phyloP scores from a whole-genome alignment of 2,888 invertebrate species.

The Drosophila infuscata region DNA sequence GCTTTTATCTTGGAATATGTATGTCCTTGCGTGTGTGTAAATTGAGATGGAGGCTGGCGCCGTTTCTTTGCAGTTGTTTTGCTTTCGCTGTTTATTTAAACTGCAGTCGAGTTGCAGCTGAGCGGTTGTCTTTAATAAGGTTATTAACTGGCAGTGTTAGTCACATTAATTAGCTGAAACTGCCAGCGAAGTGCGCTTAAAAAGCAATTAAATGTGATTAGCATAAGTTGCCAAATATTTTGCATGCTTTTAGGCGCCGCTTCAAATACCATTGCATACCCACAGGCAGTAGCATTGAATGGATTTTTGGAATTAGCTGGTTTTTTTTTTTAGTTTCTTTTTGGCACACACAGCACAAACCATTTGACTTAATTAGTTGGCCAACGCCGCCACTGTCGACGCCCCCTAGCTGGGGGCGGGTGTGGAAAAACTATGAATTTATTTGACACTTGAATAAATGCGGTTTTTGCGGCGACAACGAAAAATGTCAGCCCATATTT shows the following conservation, averaged over 20 bases:
- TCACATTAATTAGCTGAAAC: conserved; percentile 71
- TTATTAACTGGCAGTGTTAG: conserved; percentile 60
- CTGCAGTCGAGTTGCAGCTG: conserved; percentile 23
- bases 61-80: conserved; percentile 27
- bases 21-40: conserved; percentile 16
- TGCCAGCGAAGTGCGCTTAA: conserved; percentile 77
- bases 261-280: conserved; percentile 56
- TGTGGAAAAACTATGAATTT: conserved; percentile 78
- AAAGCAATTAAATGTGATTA: conserved; percentile 84
- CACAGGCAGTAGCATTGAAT: conserved; percentile 46
- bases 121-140: conserved; percentile 41
- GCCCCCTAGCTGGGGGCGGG: conserved; percentile 38
- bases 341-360: conserved; percentile 41
- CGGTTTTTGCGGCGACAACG: conserved; percentile 76
- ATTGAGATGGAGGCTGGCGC: conserved; percentile 15
- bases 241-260: conserved; percentile 54
- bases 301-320: conserved; percentile 35
- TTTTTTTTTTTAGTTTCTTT: conserved; percentile 20
- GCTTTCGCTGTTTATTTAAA: conserved; percentile 26
- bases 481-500: conserved; percentile 76
- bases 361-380: conserved; percentile 84
- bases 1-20: conserved; percentile 64
- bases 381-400: conserved; percentile 40
- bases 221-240: conserved; percentile 68
- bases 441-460: conserved; percentile 84